These are phyloP conservation scores for Drepanosiphum platanoidis DNA, from an alignment of 2,888 invertebrate genomes.

Conservation along the genomic window DNA sequence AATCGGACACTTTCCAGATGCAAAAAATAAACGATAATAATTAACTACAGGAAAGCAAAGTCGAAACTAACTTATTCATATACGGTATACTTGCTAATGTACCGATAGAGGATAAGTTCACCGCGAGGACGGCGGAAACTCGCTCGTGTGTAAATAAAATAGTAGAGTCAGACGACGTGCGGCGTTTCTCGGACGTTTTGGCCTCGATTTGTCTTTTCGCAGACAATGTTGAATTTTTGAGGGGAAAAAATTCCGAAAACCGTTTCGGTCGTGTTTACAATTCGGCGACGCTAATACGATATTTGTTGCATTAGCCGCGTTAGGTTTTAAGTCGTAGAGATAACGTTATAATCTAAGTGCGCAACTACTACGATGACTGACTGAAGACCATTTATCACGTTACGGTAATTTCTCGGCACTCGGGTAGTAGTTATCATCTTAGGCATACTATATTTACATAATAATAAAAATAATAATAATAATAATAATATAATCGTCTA, in stretches of 20 bases:
- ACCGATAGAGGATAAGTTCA: not conserved
- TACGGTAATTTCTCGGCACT: not conserved
- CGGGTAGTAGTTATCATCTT: not conserved
- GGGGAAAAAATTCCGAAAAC: not conserved
- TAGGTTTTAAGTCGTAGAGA: not conserved
- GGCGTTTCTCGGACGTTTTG: not conserved
- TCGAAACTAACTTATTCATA: not conserved
- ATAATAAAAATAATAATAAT: not conserved
- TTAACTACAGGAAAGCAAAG: not conserved
- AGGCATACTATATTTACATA: not conserved
- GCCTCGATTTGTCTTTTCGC: slow-evolving; percentile 31
- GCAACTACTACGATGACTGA: not conserved
- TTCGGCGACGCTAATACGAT: not conserved
- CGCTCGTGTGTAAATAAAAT: slow-evolving; percentile 8
- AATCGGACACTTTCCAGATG: not conserved
- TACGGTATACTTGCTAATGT: not conserved
- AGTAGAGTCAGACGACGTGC: not conserved
- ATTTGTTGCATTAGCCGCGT: not conserved
- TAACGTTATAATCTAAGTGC: slow-evolving; percentile 12
- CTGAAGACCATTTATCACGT: not conserved
- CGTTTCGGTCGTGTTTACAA: not conserved
- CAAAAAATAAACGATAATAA: not conserved
- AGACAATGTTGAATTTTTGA: slow-evolving; percentile 33
- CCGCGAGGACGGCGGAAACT: not conserved
- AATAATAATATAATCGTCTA: slow-evolving; percentile 31